A percentile compares a stretch with the other conserved stretches of the same genome.
Conservation (phyloP, 2,888 invertebrate genomes). For the Catocala sponsa region DNA sequence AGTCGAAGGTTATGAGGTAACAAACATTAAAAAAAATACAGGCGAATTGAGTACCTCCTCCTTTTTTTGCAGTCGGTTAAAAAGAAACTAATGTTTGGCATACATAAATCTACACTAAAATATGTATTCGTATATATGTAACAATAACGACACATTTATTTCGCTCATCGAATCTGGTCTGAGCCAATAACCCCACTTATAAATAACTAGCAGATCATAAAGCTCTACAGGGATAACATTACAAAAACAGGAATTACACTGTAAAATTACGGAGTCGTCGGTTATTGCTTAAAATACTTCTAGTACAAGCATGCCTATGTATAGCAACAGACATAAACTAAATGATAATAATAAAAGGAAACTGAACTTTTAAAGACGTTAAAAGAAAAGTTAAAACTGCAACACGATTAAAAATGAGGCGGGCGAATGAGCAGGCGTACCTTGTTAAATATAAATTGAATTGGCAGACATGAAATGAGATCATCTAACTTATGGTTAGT, state of each 20-base stretch:
- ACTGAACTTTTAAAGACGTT: background rate
- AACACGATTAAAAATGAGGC: slow-evolving; percentile 33
- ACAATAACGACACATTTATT: slow-evolving; percentile 22
- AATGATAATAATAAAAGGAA: background rate
- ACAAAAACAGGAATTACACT: slow-evolving; percentile 12
- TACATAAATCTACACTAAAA: slow-evolving; percentile 12
- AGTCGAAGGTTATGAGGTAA: no score
- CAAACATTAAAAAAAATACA: no score
- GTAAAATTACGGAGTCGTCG: background rate
- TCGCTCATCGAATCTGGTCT: slow-evolving; percentile 24
- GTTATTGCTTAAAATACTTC: background rate
- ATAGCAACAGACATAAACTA: background rate
- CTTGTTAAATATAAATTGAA: slow-evolving; percentile 40
- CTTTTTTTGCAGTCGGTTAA: no score
- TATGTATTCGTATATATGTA: slow-evolving; percentile 12
- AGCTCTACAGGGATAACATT: slow-evolving; percentile 7
- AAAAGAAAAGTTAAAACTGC: slow-evolving; percentile 28
- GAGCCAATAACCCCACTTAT: slow-evolving; percentile 14
- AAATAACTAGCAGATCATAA: slow-evolving; percentile 17
- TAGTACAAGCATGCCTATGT: background rate
- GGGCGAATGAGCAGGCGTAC: slow-evolving; percentile 38
- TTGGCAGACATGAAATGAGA: slow-evolving; percentile 47
- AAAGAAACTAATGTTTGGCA: slow-evolving; percentile 3
- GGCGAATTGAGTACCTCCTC: no score
- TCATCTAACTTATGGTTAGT: slow-evolving; percentile 51